Evolutionary conservation across 2,113 vertebrate genomes (phyloP).

Genomic region (Hydrolagus affinis): DNA sequence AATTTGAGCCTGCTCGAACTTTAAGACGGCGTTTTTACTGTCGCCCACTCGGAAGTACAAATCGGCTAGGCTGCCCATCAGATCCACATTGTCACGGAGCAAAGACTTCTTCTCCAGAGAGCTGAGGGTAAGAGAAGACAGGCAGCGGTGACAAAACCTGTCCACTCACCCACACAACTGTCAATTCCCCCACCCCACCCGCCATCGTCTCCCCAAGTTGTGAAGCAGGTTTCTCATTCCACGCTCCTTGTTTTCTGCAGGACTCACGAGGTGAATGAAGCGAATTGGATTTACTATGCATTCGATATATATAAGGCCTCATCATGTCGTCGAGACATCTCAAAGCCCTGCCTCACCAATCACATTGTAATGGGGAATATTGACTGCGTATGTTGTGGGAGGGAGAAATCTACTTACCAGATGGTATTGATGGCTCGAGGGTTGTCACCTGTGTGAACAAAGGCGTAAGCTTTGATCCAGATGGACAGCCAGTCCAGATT

Average conservation of each 20-base stretch:
- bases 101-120: constrained; percentile 95
- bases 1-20: constrained; percentile 97
- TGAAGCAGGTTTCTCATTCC: no score
- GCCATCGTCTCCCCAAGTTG: no score
- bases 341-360: not conserved
- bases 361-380: no score
- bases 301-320: no score
- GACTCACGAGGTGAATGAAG: no score
- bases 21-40: constrained; percentile 90
- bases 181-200: not conserved
- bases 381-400: not conserved
- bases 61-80: constrained; percentile 88
- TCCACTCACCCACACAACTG: not conserved
- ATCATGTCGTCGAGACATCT: no score
- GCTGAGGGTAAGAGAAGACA: constrained; percentile 51
- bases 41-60: constrained; percentile 93
- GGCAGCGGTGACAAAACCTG: not conserved
- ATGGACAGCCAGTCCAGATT: constrained; percentile 95
- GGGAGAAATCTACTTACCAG: constrained; percentile 64
- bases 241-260: no score
- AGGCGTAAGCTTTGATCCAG: constrained; percentile 96
- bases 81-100: constrained; percentile 87
- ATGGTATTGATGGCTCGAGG: constrained; percentile 94
- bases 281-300: no score
- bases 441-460: constrained; percentile 89